Evolutionary conservation across 2,113 vertebrate genomes (phyloP).

Genomic region (Gracilinanus agilis): DNA sequence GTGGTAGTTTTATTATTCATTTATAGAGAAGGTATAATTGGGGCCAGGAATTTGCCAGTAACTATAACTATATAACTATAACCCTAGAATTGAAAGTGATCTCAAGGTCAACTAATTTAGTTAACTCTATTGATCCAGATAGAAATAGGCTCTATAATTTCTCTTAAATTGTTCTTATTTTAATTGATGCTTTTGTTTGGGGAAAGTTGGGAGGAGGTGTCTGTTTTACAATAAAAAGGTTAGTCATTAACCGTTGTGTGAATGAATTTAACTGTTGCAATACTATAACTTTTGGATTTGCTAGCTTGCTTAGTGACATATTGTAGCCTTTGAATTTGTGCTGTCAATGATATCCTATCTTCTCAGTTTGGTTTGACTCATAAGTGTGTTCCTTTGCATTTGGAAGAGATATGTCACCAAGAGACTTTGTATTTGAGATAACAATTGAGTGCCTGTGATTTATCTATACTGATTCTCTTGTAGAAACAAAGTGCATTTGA

Average conservation of each 20-base stretch:
- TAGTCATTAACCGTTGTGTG: slow-evolving; percentile 38
- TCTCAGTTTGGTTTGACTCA: background rate
- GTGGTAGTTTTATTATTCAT: background rate
- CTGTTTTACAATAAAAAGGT: background rate
- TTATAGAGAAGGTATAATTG: slow-evolving; percentile 31
- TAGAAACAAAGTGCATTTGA: background rate
- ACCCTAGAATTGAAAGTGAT: background rate
- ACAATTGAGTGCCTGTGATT: background rate
- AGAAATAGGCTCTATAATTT: slow-evolving; percentile 31
- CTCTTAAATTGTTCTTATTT: background rate
- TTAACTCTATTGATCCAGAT: slow-evolving; percentile 23
- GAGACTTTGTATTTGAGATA: background rate
- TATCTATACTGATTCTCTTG: background rate
- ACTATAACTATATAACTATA: too few relatives aligned
- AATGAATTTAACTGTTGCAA: slow-evolving; percentile 23
- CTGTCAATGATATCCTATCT: slow-evolving; percentile 46
- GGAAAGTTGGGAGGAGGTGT: background rate
- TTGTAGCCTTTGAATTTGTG: slow-evolving; percentile 17
- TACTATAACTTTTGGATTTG: background rate
- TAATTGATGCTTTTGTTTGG: background rate
- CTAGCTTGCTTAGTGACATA: background rate
- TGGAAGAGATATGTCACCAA: background rate
- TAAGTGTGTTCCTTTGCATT: background rate
- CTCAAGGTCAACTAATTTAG: background rate
- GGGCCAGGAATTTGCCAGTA: slow-evolving; percentile 22